A percentile compares a stretch with the other conserved stretches of the same genome.
Conservation (phyloP, 2,888 invertebrate species). For the Platypus cylindrus region DNA sequence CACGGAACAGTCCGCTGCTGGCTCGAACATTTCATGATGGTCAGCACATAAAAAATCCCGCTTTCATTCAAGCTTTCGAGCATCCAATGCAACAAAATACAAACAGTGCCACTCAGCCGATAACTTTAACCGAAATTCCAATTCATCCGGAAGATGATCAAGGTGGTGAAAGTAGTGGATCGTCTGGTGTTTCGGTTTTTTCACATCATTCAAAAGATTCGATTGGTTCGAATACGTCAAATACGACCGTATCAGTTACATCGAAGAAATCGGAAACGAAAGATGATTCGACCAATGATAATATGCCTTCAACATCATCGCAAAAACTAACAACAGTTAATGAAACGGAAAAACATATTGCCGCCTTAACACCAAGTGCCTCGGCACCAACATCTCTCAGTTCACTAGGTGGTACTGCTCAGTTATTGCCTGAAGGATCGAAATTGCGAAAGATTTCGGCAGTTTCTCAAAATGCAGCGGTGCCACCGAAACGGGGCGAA, state of each 20-base stretch:
- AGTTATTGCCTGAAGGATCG: conserved; percentile 17
- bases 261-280: conserved; percentile 18
- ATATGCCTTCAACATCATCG: background rate
- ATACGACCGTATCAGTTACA: conserved; percentile 27
- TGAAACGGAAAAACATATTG: conserved; percentile 12
- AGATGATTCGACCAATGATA: conserved; percentile 1
- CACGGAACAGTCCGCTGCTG: conserved; percentile 38
- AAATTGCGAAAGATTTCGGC: conserved; percentile 36
- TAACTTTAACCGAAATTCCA: conserved; percentile 23
- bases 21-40: conserved; percentile 21
- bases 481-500: conserved; percentile 39
- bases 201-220: conserved; percentile 29
- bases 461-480: conserved; percentile 32
- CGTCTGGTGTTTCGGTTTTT: conserved; percentile 30
- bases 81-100: conserved; percentile 14
- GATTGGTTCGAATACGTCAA: conserved; percentile 30
- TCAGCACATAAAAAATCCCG: conserved; percentile 16
- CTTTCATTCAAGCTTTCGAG: conserved; percentile 24
- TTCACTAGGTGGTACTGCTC: conserved; percentile 14
- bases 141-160: conserved; percentile 20
- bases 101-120: conserved; percentile 15
- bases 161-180: conserved; percentile 23
- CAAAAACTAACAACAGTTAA: conserved; percentile 5
- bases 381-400: conserved; percentile 23
- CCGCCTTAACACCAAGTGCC: conserved; percentile 18